Evolutionary conservation across 1,140 invertebrate species (phyloP).

Genomic region (Drosophila nebulosa): DNA sequence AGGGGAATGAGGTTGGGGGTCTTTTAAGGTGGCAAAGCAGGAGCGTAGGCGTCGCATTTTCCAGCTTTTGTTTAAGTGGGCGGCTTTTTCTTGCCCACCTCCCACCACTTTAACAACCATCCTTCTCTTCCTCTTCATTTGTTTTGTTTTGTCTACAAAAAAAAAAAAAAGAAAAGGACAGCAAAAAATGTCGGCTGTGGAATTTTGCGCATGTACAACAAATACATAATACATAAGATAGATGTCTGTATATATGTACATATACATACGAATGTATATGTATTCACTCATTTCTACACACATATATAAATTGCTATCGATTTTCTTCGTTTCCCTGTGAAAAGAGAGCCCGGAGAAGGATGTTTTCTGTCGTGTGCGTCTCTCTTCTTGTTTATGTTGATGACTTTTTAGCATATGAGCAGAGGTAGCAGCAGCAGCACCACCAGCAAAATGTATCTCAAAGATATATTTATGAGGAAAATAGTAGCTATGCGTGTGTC

Average conservation of each 20-base stretch:
- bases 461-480: slow-evolving; percentile 5
- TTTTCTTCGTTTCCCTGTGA: slow-evolving; percentile 73
- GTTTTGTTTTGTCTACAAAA: slow-evolving; percentile 49
- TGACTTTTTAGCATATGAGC: slow-evolving; percentile 55
- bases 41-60: slow-evolving; percentile 20
- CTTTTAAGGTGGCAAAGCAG: neutral
- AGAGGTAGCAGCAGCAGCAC: neutral
- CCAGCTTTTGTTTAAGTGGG: slow-evolving; percentile 43
- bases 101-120: neutral
- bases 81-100: neutral
- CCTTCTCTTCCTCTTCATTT: slow-evolving; percentile 3
- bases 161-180: slow-evolving; percentile 17
- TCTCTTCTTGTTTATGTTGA: slow-evolving; percentile 65
- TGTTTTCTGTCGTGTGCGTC: slow-evolving; percentile 4
- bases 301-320: slow-evolving; percentile 60
- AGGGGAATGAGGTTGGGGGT: neutral
- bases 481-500: neutral
- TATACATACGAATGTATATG: slow-evolving; percentile 17
- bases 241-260: slow-evolving; percentile 2
- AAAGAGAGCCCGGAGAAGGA: slow-evolving; percentile 3
- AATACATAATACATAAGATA: slow-evolving; percentile 65
- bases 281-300: slow-evolving; percentile 16
- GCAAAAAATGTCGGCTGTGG: slow-evolving; percentile 41
- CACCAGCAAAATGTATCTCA: slow-evolving; percentile 6
- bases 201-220: slow-evolving; percentile 75